Base-by-base conservation (phyloP, 2,113 vertebrate species). In the Saccopteryx bilineata region DNA sequence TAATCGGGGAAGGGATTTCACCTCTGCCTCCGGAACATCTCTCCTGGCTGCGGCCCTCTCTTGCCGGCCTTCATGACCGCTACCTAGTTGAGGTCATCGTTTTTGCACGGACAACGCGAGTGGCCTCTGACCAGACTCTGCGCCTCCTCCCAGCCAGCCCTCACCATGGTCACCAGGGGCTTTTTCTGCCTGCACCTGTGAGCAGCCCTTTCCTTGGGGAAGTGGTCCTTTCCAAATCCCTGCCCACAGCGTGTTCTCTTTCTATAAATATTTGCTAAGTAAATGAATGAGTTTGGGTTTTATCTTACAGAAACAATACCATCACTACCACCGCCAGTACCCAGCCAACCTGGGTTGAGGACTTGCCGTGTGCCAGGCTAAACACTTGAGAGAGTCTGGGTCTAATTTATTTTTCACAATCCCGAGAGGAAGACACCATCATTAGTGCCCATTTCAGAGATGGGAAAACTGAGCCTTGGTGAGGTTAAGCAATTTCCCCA, bases 381-480 rank as follows among this genome's bases (percentile, higher is more conserved):
- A 72, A 33, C 58, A 72, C 56, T 50, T 56, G 15, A 13, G 50
- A 13, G 50, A 72, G 46, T 54, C 76, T 83, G 56, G 48, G 71
- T 46, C 50, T 78, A 21, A 69, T 50, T 75, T 93, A 9, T 65
- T 87, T 88, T 56, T 31, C n/a, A 69, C 23, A 94, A 26, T 31
- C 21, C 54, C 23, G 48, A 26, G 60, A 75, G 60, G 65, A 88
- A 75, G 17, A 7, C 8, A 18, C 9, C 15, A 0, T 81, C 21
- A 69, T 75, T 18, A 81, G 33, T 19, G 11, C 48, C 50, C 66
- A 56, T 48, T 92, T 63, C 52, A 81, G 83, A 88, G 78, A 60
- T 46, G 46, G 78, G 83, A 65, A 84, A 96, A 88, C 48, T 24
- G 50, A 96, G 48, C 14, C 7, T 31, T 81, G 72, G 26, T 92